Conservation (phyloP, 2,797 vertebrate genomes). For the Miichthys miiuy region DNA sequence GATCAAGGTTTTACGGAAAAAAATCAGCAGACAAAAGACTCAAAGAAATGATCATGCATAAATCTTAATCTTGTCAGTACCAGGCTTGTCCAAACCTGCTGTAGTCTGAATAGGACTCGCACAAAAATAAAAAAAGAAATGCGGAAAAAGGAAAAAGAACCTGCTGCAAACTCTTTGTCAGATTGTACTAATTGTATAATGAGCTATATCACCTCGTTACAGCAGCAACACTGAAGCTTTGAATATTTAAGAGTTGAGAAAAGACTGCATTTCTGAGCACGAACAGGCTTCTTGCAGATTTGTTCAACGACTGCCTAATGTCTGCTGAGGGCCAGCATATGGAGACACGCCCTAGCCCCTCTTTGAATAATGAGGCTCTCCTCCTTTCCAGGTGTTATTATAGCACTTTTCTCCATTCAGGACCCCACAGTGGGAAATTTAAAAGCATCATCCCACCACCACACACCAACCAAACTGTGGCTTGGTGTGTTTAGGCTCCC, state of each 20-base stretch:
- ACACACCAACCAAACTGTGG: slow-evolving; percentile 15
- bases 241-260: not conserved
- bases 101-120: not conserved
- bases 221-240: not conserved
- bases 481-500: not conserved
- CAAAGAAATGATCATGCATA: slow-evolving; percentile 38
- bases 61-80: slow-evolving; percentile 34
- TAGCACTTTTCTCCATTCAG: slow-evolving; percentile 17
- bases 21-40: slow-evolving; percentile 13
- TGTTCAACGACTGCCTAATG: slow-evolving; percentile 46
- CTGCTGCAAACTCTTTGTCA: slow-evolving; percentile 2
- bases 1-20: slow-evolving; percentile 4
- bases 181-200: not conserved
- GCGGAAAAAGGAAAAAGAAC: slow-evolving; percentile 1
- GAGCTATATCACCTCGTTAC: not conserved
- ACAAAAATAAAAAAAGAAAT: not conserved
- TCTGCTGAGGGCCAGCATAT: slow-evolving; percentile 68
- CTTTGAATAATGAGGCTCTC: slow-evolving; percentile 64
- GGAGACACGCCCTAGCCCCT: slow-evolving; percentile 59
- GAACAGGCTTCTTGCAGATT: slow-evolving; percentile 29
- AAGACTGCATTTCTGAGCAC: slow-evolving; percentile 9
- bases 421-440: slow-evolving; percentile 26
- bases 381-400: slow-evolving; percentile 69
- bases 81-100: slow-evolving; percentile 10
- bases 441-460: not conserved